Evolutionary conservation across 2,888 invertebrate species (phyloP).

Genomic region (Cerastis leucographa): DNA sequence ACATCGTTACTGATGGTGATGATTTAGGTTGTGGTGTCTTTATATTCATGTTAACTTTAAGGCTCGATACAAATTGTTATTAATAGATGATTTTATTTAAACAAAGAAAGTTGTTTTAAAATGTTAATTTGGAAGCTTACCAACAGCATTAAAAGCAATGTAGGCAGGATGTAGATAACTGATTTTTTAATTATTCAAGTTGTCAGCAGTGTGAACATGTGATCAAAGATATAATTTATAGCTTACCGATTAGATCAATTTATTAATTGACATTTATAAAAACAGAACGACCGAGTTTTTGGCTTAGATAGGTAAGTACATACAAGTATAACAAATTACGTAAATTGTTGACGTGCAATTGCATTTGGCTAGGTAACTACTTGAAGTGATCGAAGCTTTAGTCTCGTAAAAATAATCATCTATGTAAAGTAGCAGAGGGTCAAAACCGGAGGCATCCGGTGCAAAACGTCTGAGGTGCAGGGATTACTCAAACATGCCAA

Average conservation of each 20-base stretch:
- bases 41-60: background rate
- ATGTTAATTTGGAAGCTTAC: background rate
- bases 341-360: slow-evolving; percentile 5
- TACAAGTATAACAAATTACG: slow-evolving; percentile 12
- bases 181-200: slow-evolving; percentile 12
- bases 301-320: background rate
- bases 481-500: slow-evolving; percentile 3
- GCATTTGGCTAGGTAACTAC: slow-evolving; percentile 1
- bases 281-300: slow-evolving; percentile 22
- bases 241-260: slow-evolving; percentile 36
- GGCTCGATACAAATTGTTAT: background rate
- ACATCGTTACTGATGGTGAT: background rate
- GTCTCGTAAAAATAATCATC: background rate
- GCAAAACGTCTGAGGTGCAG: slow-evolving; percentile 21
- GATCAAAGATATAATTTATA: slow-evolving; percentile 12
- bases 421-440: background rate
- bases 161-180: background rate
- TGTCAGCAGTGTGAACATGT: slow-evolving; percentile 2
- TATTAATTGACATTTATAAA: slow-evolving; percentile 62
- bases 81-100: background rate
- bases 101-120: background rate
- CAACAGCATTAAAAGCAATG: background rate
- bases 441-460: slow-evolving; percentile 23
- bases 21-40: background rate
- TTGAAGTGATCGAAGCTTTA: background rate